Evolutionary conservation across 2,888 invertebrate species (phyloP), one percentile per base, ranked within the genome.

Genomic region (Lypha dubia): DNA sequence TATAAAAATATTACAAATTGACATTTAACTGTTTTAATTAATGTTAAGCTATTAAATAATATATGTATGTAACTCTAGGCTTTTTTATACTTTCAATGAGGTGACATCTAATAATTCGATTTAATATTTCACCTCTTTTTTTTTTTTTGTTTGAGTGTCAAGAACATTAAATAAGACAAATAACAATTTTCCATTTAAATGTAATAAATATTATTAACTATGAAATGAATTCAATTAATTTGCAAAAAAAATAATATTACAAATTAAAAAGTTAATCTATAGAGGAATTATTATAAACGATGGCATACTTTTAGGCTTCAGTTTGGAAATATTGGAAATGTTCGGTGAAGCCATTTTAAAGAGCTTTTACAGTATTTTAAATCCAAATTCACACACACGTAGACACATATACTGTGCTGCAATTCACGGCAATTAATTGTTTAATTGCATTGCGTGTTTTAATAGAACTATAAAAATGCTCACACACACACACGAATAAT

Each of bases 391-490:
- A 13, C 11, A 15, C 15, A 24, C 51, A 24, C n/a, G 0, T 28
- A n/a, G 9, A 1, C 17, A 24, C n/a, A 32, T n/a, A n/a, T 28
- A 28, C 13, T 1, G 7, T 35, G 17, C 15, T 20, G 15, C n/a
- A 62, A 35, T 63, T 22, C 32, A 56, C 32, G 44, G 53, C 73
- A 84, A 80, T 73, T 80, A 84, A 80, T 74, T 77, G 56, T 76
- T 68, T 84, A 84, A 84, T 77, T 84, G 84, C 73, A 80, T 73
- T 84, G 84, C 73, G 76, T 84, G 84, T 74, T 80, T 84, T 73
- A 73, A 80, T 80, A 60, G 76, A 67, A 77, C 20, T 15, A 24
- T 70, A 70, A 74, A 28, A 74, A 46, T n/a, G n/a, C n/a, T n/a
- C n/a, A n/a, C n/a, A 41, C 24, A 15, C 20, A 53, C 15, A 77